phyloP scores from a whole-genome alignment of 2,888 invertebrate genomes.

The Dermolepida albohirtum region DNA sequence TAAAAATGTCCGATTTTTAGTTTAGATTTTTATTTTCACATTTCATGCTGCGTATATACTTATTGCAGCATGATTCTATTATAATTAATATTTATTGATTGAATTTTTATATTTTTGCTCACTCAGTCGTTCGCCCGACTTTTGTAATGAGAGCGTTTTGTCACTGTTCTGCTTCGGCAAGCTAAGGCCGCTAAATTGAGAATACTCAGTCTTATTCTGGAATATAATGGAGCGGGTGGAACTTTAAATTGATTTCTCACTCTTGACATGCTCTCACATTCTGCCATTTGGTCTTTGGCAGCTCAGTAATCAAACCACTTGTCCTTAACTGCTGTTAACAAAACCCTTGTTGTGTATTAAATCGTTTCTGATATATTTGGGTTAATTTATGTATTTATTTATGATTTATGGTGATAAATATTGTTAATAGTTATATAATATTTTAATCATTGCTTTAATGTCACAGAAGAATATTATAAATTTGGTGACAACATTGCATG shows the following conservation, averaged over 20 bases:
- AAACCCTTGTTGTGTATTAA: conserved; percentile 41
- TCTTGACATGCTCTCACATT: conserved; percentile 56
- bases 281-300: conserved; percentile 59
- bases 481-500: no score
- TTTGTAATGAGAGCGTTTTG: conserved; percentile 16
- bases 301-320: conserved; percentile 61
- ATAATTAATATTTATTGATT: conserved; percentile 10
- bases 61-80: no score
- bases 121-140: conserved; percentile 5
- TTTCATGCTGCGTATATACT: no score
- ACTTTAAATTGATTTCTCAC: conserved; percentile 61
- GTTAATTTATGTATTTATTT: conserved; percentile 36
- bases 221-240: conserved; percentile 57
- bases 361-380: conserved; percentile 34
- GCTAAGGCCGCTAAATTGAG: conserved; percentile 31
- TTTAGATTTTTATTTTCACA: no score
- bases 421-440: no score
- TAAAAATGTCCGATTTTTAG: no score
- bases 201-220: conserved; percentile 48
- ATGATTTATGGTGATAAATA: no score
- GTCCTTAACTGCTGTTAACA: conserved; percentile 52
- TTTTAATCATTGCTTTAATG: no score
- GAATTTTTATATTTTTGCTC: neutral
- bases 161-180: conserved; percentile 23
- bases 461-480: no score